Conservation (phyloP, 2,797 vertebrate genomes). For the Alouatta caraya region DNA sequence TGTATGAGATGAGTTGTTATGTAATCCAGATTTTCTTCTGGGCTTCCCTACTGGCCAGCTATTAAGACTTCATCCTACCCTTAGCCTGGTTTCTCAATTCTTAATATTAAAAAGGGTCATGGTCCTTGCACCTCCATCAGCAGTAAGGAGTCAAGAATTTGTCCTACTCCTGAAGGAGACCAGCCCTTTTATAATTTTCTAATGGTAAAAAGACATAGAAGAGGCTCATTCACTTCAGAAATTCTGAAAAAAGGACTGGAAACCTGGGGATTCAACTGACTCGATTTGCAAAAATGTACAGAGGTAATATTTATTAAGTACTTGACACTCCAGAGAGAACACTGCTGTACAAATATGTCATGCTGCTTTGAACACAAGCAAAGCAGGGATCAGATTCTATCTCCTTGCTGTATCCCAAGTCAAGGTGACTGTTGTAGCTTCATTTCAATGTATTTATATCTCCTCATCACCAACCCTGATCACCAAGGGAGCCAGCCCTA, state of each 20-base stretch:
- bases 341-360: conserved; percentile 66
- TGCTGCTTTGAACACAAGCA: conserved; percentile 67
- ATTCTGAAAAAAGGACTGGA: conserved; percentile 29
- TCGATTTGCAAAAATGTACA: conserved; percentile 45
- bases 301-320: conserved; percentile 68
- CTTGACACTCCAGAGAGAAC: conserved; percentile 56
- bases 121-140: not conserved
- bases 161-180: not conserved
- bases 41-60: not conserved
- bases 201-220: not conserved
- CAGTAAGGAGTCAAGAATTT: conserved; percentile 7
- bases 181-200: not conserved
- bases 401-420: conserved; percentile 47
- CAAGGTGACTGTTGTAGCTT: conserved; percentile 56
- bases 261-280: conserved; percentile 26
- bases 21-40: not conserved
- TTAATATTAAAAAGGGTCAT: not conserved
- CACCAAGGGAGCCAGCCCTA: not conserved
- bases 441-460: conserved; percentile 24
- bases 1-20: not conserved
- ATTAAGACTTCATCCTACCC: not conserved
- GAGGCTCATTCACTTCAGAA: conserved; percentile 16
- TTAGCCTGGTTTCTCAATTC: not conserved
- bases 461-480: conserved; percentile 36
- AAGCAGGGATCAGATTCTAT: conserved; percentile 57